These are phyloP conservation scores for Nettapus auritus DNA, from an alignment of 2,113 vertebrate species.

Conservation along the genomic window DNA sequence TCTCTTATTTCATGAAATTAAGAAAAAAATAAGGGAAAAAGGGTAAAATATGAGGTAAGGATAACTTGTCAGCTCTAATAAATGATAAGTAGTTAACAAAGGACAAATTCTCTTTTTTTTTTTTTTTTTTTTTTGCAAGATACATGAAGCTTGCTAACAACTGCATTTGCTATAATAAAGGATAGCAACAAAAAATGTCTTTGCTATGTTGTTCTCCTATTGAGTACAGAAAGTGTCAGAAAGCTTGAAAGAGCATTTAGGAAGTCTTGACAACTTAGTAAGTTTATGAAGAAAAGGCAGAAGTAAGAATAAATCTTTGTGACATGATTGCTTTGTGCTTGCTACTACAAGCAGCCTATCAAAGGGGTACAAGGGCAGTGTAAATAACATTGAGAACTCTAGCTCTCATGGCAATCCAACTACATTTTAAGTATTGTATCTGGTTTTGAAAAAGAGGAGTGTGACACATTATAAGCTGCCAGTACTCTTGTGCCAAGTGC, in stretches of 20 bases:
- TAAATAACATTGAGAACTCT: neutral
- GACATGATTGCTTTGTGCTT: neutral
- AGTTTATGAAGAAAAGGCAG: neutral
- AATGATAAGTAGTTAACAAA: neutral
- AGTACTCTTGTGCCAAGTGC: neutral
- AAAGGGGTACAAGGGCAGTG: neutral
- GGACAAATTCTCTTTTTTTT: neutral
- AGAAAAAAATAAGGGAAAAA: neutral
- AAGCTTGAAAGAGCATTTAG: neutral
- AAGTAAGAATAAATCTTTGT: neutral
- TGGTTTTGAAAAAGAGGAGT: neutral
- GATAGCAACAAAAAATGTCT: neutral
- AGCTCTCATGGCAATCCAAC: neutral
- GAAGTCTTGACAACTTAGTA: neutral
- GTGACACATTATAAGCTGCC: neutral
- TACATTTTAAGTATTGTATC: neutral
- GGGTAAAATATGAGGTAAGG: neutral
- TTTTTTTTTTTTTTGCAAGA: neutral
- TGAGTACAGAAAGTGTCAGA: neutral
- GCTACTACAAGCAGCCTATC: neutral
- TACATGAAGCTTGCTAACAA: neutral
- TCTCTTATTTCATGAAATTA: neutral
- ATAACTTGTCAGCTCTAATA: neutral
- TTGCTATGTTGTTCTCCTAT: neutral
- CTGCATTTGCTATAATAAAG: neutral